Percentiles rank a stretch among this genome's conserved stretches.
Conservation (phyloP, 1,140 invertebrate species). For the Melanaphis sacchari region DNA sequence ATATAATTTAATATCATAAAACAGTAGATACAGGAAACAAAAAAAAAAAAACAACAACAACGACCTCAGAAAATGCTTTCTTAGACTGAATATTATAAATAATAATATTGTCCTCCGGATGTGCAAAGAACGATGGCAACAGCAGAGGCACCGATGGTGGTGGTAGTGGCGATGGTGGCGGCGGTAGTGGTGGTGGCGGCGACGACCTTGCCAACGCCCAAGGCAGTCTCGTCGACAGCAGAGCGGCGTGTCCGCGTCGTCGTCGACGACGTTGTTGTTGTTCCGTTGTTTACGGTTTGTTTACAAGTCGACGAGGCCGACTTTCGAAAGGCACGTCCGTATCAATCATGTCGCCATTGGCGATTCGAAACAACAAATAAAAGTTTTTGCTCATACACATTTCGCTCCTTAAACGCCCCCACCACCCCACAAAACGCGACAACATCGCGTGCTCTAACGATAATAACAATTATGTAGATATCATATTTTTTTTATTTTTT, state of each 20-base stretch:
- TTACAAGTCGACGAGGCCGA: constrained; percentile 29
- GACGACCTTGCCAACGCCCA: constrained; percentile 56
- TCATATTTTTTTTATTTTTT: background rate
- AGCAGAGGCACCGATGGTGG: background rate
- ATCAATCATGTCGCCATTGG: background rate
- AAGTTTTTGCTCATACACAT: background rate
- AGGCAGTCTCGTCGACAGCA: constrained; percentile 50
- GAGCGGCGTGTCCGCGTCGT: background rate
- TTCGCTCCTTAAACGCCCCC: background rate
- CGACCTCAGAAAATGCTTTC: background rate
- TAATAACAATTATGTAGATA: background rate
- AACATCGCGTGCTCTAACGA: background rate
- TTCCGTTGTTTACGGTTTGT: constrained; percentile 49
- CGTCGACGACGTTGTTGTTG: constrained; percentile 33
- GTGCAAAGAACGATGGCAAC: background rate
- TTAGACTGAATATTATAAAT: background rate
- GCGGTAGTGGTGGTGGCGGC: background rate
- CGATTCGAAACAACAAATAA: background rate
- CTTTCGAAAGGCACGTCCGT: constrained; percentile 1
- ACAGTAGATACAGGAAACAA: background rate
- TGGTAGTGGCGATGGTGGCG: background rate
- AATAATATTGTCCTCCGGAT: constrained; percentile 22
- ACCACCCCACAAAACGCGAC: background rate
- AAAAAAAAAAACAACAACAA: background rate
- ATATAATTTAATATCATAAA: too few relatives aligned